Percentiles rank a stretch among this genome's conserved stretches.
Conservation (phyloP, 2,113 vertebrate species). For the Amphilophus citrinellus region DNA sequence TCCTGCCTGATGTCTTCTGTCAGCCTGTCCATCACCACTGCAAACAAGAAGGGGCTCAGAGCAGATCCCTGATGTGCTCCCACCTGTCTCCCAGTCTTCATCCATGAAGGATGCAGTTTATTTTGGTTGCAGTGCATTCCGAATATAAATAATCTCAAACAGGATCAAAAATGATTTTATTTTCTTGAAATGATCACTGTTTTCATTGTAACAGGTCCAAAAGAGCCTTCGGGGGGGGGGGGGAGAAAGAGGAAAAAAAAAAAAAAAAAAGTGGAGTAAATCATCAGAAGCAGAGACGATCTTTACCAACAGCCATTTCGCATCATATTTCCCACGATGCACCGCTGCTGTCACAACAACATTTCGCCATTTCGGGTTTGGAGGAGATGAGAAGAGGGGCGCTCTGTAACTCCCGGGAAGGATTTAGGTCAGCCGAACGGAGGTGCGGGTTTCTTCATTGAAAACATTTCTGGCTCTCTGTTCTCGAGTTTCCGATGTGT, state of each 20-base stretch:
- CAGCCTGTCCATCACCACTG: background rate
- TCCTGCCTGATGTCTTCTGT: background rate
- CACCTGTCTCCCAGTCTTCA: too few relatives aligned
- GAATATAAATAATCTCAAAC: too few relatives aligned
- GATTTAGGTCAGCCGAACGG: conserved; percentile 67
- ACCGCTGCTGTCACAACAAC: conserved; percentile 71
- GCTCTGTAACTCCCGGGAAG: conserved; percentile 34
- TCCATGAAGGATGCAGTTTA: too few relatives aligned
- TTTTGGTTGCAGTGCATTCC: too few relatives aligned
- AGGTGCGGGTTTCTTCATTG: conserved; percentile 4
- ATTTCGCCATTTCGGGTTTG: conserved; percentile 79
- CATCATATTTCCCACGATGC: conserved; percentile 71
- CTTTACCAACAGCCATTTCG: conserved; percentile 73
- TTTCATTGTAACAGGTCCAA: too few relatives aligned
- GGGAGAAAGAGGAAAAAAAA: too few relatives aligned
- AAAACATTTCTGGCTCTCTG: background rate
- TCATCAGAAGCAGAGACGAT: background rate
- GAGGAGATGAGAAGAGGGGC: background rate
- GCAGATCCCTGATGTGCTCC: background rate
- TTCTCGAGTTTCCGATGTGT: conserved; percentile 53
- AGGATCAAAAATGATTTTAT: background rate
- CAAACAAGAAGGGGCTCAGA: background rate
- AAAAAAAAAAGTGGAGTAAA: background rate
- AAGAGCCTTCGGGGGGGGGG: too few relatives aligned
- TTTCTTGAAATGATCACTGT: background rate